Base-by-base conservation (phyloP, 2,888 invertebrate species). In the Lottia scabra region DNA sequence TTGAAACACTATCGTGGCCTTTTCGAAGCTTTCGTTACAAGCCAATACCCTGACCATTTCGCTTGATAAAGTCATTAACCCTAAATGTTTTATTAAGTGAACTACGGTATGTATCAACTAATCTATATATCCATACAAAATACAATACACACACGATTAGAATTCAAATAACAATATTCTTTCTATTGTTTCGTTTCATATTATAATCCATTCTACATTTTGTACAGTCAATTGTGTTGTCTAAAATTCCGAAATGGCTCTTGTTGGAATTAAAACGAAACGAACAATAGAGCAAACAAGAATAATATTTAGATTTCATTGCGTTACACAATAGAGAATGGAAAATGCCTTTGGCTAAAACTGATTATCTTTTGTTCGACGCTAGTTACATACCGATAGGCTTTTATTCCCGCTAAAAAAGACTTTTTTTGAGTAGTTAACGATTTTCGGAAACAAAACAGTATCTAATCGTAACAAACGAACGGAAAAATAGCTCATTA, bases 181-280 rank as follows among this genome's bases (percentile, higher is more conserved):
- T 23, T 13, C 56, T 56, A 23, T 56, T 56, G 56, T 56, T 38
- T 56, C 56, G 56, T 56, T 56, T 56, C 56, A 23, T 38, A 38
- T 38, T 56, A 56, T 23, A 56, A 56, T 23, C 56, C 19, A 56
- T 56, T 56, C 56, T 56, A 56, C 56, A 56, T 56, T 38, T 56
- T 56, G 56, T 56, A 56, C 56, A 56, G 56, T 56, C 56, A 56
- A 56, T 56, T 56, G 56, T 56, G 19, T 23, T 12, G 56, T 56
- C 56, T 56, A 56, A 56, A 56, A 56, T 23, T 56, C 23, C 56
- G 56, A 56, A 56, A 56, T 56, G 56, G 56, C 56, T 56, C 56
- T 56, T 56, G 56, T 56, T 56, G 56, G 23, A 56, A 56, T 56
- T 56, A 56, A 56, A 56, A 56, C 56, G 56, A 56, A 56, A 56